Evolutionary conservation across 2,797 vertebrate species (phyloP).

Genomic region (Gallinago nigripennis): DNA sequence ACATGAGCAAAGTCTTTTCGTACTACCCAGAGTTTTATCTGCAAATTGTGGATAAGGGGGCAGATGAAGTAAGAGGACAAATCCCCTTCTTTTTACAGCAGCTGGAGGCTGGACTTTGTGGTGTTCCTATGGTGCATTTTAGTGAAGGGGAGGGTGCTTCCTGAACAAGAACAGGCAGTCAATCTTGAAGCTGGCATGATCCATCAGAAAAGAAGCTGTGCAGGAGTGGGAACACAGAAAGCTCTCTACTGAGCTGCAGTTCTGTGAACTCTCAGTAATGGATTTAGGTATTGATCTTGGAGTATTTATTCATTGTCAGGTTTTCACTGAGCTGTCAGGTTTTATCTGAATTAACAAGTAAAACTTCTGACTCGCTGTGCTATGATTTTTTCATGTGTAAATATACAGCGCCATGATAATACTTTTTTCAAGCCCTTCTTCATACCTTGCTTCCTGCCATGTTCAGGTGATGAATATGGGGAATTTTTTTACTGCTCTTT

Average conservation of each 20-base stretch:
- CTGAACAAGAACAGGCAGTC: neutral
- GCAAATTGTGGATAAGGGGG: neutral
- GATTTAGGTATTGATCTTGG: conserved; percentile 27
- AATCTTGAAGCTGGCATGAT: neutral
- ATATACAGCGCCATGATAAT: neutral
- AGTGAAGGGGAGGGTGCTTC: neutral
- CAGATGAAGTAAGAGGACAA: neutral
- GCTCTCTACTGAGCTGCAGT: neutral
- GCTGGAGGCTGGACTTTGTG: neutral
- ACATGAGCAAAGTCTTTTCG: neutral
- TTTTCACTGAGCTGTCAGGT: neutral
- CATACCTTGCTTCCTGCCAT: neutral
- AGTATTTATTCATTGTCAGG: neutral
- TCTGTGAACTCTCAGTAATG: neutral
- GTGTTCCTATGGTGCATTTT: neutral
- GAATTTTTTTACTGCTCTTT: neutral
- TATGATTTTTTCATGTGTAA: conserved; percentile 16
- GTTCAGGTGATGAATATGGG: neutral
- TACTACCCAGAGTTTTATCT: neutral
- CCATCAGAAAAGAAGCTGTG: neutral
- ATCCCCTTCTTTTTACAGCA: neutral
- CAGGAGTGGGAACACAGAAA: neutral
- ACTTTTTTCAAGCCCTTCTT: neutral
- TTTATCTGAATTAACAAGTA: conserved; percentile 39
- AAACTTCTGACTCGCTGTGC: neutral